Evolutionary conservation across 2,888 invertebrate species (phyloP), one percentile per base, ranked within the genome.

Genomic region (Cyrtodaria siliqua): DNA sequence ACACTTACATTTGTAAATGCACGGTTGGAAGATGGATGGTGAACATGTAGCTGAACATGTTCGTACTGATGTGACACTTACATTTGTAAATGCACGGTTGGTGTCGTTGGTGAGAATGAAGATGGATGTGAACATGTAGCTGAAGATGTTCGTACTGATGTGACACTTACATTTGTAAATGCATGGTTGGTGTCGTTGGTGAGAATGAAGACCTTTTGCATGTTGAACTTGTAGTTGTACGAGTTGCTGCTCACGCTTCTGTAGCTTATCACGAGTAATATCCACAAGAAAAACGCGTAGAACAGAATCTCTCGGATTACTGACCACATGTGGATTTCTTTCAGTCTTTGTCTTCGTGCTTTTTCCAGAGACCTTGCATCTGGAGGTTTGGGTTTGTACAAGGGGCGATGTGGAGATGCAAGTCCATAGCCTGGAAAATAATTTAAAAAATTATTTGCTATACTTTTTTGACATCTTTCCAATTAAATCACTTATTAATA

Each of bases 251-350:
- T 93, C 33, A 93, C 86, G 76, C 92, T 92, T 29, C 92, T 90
- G 86, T 93, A 93, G 72, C 92, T 92, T 57, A 94, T 90, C 18
- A 93, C 89, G 60, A 93, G 88, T n/a, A 94, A 88, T 20, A 94
- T 89, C 91, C 92, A 92, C 18, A 94, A 84, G 89, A 94, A 94
- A 78, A 94, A 85, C 14, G 91, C 79, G 86, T 94, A 94, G 66
- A 93, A 90, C 33, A 92, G 68, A 14, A 94, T 93, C 83, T 94
- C 94, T 59, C 92, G 82, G 16, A 94, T 69, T 33, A 94, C 90
- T 12, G 88, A 87, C 86, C 92, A 93, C 93, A 94, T 94, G 83
- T 93, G 91, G 16, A 94, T 87, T 82, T 94, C 94, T 66, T 93
- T 93, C 74, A 93, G 62, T 14, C 94, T 84, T 42, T 89, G 84